phyloP scores from a whole-genome alignment of 2,113 vertebrate species.

The Mobula hypostoma region DNA sequence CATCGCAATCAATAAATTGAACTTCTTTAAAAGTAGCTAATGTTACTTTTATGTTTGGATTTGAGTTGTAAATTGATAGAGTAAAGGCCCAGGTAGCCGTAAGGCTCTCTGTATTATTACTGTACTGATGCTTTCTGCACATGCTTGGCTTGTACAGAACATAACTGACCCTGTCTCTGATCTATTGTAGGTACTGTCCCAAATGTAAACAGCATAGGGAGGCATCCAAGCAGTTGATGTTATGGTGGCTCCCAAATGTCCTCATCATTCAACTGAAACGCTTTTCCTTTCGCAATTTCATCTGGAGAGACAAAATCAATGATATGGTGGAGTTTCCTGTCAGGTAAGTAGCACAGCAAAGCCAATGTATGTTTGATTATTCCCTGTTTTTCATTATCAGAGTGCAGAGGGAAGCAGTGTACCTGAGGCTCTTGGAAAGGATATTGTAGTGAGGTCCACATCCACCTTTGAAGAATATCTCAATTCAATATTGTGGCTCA shows the following conservation, averaged over 20 bases:
- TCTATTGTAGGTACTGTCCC: constrained; percentile 77
- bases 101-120: neutral
- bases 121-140: no score
- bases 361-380: no score
- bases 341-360: constrained; percentile 59
- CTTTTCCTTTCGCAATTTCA: constrained; percentile 97
- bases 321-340: constrained; percentile 97
- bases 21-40: neutral
- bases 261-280: constrained; percentile 97
- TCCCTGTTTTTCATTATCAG: neutral
- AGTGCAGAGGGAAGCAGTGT: neutral
- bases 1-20: no score
- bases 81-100: neutral
- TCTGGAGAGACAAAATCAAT: constrained; percentile 98
- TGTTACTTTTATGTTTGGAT: neutral
- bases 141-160: no score
- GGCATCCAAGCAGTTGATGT: constrained; percentile 88
- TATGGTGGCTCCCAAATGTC: constrained; percentile 91
- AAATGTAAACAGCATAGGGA: constrained; percentile 95
- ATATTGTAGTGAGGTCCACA: neutral
- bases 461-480: no score
- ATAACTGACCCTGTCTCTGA: neutral
- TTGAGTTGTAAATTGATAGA: neutral
- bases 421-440: neutral
- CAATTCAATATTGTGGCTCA: no score